Evolutionary conservation across 1,140 invertebrate genomes (phyloP).

Genomic region (Drosophila ananassae): DNA sequence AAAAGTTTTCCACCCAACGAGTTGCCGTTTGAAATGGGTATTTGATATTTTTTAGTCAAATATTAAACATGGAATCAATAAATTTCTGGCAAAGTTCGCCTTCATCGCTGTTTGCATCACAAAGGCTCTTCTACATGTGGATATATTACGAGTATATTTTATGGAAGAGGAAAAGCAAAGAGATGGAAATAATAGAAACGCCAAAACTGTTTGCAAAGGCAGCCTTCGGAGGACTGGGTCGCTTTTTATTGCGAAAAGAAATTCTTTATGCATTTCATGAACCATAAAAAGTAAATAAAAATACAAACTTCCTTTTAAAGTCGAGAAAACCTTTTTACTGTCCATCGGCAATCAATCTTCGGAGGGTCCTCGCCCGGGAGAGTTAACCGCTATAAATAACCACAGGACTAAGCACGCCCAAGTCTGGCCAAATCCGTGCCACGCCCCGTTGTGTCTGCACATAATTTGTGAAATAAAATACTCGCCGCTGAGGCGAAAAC

Average conservation of each 20-base stretch:
- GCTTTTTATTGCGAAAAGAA: constrained; percentile 21
- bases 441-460: constrained; percentile 74
- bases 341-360: constrained; percentile 43
- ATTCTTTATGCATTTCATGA: constrained; percentile 9
- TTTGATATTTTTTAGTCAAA: constrained; percentile 25
- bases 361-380: constrained; percentile 5
- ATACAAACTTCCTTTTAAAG: constrained; percentile 32
- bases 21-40: neutral
- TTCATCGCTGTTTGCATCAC: constrained; percentile 3
- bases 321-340: constrained; percentile 33
- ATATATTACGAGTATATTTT: constrained; percentile 5
- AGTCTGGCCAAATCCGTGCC: constrained; percentile 32
- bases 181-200: constrained; percentile 25
- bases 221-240: neutral
- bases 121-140: constrained; percentile 11
- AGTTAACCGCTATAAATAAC: constrained; percentile 63
- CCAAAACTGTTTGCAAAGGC: constrained; percentile 24
- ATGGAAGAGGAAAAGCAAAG: constrained; percentile 9
- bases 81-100: constrained; percentile 9
- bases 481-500: constrained; percentile 46
- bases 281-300: constrained; percentile 54
- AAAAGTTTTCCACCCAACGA: constrained; percentile 14
- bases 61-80: constrained; percentile 36
- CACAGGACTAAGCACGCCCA: constrained; percentile 28
- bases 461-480: constrained; percentile 79